Percentiles rank a stretch among this genome's conserved stretches.
These are phyloP conservation scores for Strix aluco DNA, from an alignment of 2,113 vertebrate genomes.

Conservation along the genomic window DNA sequence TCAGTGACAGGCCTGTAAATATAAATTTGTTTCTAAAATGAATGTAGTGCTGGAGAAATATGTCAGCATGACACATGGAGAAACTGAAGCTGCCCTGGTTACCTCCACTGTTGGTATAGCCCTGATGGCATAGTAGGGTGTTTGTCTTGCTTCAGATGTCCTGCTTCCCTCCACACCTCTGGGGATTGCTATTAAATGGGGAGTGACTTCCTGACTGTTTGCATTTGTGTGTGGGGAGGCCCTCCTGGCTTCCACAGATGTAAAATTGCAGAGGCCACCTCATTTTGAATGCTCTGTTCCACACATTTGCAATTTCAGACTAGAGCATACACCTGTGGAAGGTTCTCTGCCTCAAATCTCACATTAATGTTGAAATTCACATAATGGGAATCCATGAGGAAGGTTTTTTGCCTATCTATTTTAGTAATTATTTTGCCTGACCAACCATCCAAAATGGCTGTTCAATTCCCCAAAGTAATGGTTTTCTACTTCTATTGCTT, in stretches of 20 bases:
- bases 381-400: neutral
- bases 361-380: neutral
- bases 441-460: neutral
- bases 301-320: neutral
- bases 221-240: neutral
- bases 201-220: rapidly evolving
- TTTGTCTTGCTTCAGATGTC: neutral
- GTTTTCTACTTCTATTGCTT: neutral
- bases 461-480: neutral
- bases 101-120: rapidly evolving
- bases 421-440: neutral
- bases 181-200: neutral
- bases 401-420: neutral
- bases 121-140: rapidly evolving
- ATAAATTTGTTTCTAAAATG: neutral
- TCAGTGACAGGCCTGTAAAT: neutral
- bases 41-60: neutral
- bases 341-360: neutral
- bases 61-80: rapidly evolving
- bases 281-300: neutral
- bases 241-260: rapidly evolving
- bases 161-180: neutral
- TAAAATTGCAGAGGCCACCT: neutral
- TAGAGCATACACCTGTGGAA: neutral
- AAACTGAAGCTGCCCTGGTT: neutral